Evolutionary conservation across 1,140 invertebrate species (phyloP), one percentile per base, ranked within the genome.

Genomic region (Brachionus asplanchnoidis): DNA sequence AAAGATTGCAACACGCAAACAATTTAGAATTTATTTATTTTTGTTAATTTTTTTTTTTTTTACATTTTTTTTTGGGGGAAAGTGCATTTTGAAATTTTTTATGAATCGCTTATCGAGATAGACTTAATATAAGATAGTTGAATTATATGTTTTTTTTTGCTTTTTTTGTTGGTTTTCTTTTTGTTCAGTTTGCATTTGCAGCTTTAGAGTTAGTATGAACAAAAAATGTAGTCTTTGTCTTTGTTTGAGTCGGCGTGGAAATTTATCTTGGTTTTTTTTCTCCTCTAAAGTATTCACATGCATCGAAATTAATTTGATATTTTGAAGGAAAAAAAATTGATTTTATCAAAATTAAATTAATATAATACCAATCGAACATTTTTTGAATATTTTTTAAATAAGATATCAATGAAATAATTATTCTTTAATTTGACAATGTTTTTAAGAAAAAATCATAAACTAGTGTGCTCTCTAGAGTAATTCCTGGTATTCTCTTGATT

Each of bases 1-100:
- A 68, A 9, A 68, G 14, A 68, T 68, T 68, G 66, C 66, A 68
- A 68, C 66, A 68, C 66, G 66, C 66, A 68, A 68, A 68, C 66
- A 68, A 68, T 68, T 68, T 68, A 60, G 53, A 60, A 17, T n/a
- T n/a, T 60, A 60, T 20, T 60, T 60, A 14, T 60, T 60, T 60
- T 60, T 60, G 20, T 60, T 23, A 20, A 17, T 56, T 56, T 56
- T 20, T 56, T 56, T 56, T 20, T 23, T 17, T 53, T 53, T n/a
- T n/a, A n/a, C n/a, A n/a, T n/a, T 3, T 50, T 50, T 50, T 50
- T 53, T 53, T 60, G n/a, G 53, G 20, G 53, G 53, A 20, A 20
- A 60, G 20, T 5, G 53, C 53, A 9, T 20, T 20, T 60, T 60
- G n/a, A 60, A 60, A 60, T 60, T 60, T 60, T 60, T 60, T 60